A percentile compares a stretch with the other conserved stretches of the same genome.
phyloP scores from a whole-genome alignment of 2,888 invertebrate genomes.

The Blastobasis adustella region DNA sequence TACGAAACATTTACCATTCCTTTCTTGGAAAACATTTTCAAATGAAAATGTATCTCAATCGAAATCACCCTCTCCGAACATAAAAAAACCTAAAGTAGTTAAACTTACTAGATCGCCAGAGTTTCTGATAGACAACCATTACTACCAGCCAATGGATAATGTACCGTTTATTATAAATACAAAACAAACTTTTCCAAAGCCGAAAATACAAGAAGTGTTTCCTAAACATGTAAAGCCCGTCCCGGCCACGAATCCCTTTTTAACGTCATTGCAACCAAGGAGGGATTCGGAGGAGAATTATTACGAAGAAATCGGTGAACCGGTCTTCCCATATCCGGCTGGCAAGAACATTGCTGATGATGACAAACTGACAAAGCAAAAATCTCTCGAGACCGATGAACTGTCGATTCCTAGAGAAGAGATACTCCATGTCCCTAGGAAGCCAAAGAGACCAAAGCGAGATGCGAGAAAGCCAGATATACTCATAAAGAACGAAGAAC shows the following conservation, averaged over 20 bases:
- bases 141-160: conserved; percentile 57
- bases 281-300: conserved; percentile 49
- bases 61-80: conserved; percentile 25
- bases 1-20: conserved; percentile 37
- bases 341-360: conserved; percentile 58
- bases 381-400: conserved; percentile 30
- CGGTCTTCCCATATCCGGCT: conserved; percentile 20
- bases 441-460: conserved; percentile 51
- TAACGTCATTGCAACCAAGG: conserved; percentile 19
- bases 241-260: conserved; percentile 24
- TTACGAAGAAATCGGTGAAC: conserved; percentile 63
- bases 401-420: conserved; percentile 50
- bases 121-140: conserved; percentile 54
- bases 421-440: conserved; percentile 55
- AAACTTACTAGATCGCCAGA: conserved; percentile 48
- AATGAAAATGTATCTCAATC: conserved; percentile 32
- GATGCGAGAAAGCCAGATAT: conserved; percentile 21
- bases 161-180: conserved; percentile 56
- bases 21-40: conserved; percentile 39
- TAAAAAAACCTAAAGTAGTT: conserved; percentile 28
- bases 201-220: conserved; percentile 16
- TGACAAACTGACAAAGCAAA: conserved; percentile 50
- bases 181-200: conserved; percentile 24
- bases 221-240: conserved; percentile 16
- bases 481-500: conserved; percentile 2